Percentiles rank a stretch among this genome's conserved stretches.
Evolutionary conservation across 2,888 invertebrate species (phyloP).

Genomic region (Erebia ligea): DNA sequence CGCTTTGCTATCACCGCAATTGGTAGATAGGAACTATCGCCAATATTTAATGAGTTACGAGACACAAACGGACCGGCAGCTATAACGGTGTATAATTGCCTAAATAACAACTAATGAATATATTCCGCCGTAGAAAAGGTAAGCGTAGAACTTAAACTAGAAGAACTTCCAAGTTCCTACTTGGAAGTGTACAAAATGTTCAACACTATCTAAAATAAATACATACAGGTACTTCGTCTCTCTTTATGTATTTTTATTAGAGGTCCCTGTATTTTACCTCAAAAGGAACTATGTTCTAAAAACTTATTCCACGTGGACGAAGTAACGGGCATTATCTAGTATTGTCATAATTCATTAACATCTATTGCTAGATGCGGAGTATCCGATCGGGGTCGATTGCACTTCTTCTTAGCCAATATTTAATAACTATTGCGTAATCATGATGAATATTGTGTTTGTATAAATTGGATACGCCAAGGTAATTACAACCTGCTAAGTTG

Average conservation of each 20-base stretch:
- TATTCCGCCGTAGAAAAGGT: not conserved
- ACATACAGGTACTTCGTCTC: too few relatives aligned
- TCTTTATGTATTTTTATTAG: too few relatives aligned
- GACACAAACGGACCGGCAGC: too few relatives aligned
- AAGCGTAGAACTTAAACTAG: too few relatives aligned
- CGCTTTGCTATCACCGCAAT: slow-evolving; percentile 5
- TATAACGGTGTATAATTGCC: not conserved
- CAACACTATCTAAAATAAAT: too few relatives aligned
- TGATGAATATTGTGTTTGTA: slow-evolving; percentile 7
- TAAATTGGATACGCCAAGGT: slow-evolving; percentile 16
- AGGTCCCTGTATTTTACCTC: too few relatives aligned
- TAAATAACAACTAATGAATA: not conserved
- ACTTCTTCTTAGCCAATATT: slow-evolving; percentile 24
- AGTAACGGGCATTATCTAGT: not conserved
- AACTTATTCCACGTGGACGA: too few relatives aligned
- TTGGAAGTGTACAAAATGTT: too few relatives aligned
- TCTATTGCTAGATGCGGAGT: slow-evolving; percentile 19
- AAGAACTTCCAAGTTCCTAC: too few relatives aligned
- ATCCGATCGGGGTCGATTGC: slow-evolving; percentile 26
- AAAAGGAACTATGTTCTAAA: not conserved
- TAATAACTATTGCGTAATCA: slow-evolving; percentile 19
- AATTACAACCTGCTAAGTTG: not conserved
- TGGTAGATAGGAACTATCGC: not conserved
- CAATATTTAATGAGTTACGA: not conserved
- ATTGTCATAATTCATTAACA: slow-evolving; percentile 21